Percentiles rank a stretch among this genome's conserved stretches.
phyloP scores from a whole-genome alignment of 2,888 invertebrate species.

The Blomia tropicalis region DNA sequence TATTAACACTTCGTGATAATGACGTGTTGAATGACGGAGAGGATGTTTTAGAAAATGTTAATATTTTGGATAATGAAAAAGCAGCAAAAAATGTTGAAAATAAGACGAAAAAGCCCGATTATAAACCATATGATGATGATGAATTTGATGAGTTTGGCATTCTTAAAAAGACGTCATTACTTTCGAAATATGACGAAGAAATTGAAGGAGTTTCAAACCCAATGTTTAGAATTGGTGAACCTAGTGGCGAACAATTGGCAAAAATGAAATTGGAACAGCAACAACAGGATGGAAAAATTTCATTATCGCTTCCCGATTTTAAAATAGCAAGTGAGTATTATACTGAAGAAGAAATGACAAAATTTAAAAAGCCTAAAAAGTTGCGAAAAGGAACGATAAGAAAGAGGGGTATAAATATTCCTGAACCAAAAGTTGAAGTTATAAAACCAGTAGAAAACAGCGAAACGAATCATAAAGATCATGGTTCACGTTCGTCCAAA shows the following conservation, averaged over 20 bases:
- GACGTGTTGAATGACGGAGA: slow-evolving; percentile 62
- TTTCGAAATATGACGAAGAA: slow-evolving; percentile 88
- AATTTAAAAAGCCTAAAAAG: slow-evolving; percentile 27
- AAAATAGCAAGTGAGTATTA: slow-evolving; percentile 72
- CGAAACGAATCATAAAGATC: neutral
- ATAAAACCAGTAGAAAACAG: neutral
- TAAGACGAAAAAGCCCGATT: slow-evolving; percentile 58
- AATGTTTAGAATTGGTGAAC: slow-evolving; percentile 58
- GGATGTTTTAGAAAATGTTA: slow-evolving; percentile 80
- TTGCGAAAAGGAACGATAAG: neutral
- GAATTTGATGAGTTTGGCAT: slow-evolving; percentile 43
- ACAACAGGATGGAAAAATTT: slow-evolving; percentile 43
- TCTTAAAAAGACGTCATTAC: slow-evolving; percentile 47
- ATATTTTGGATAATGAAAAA: slow-evolving; percentile 65
- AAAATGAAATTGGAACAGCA: slow-evolving; percentile 31
- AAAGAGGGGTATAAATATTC: neutral
- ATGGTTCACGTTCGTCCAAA: slow-evolving; percentile 28
- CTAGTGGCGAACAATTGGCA: neutral
- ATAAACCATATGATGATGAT: slow-evolving; percentile 64
- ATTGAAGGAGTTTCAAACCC: slow-evolving; percentile 53
- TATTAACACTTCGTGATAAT: slow-evolving; percentile 84
- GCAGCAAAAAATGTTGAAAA: slow-evolving; percentile 67
- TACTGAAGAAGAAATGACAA: slow-evolving; percentile 57
- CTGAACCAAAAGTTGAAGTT: neutral
- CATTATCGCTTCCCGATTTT: slow-evolving; percentile 50